Evolutionary conservation across 2,888 invertebrate species (phyloP), one percentile per base, ranked within the genome.

Genomic region (Sabatieria punctata): DNA sequence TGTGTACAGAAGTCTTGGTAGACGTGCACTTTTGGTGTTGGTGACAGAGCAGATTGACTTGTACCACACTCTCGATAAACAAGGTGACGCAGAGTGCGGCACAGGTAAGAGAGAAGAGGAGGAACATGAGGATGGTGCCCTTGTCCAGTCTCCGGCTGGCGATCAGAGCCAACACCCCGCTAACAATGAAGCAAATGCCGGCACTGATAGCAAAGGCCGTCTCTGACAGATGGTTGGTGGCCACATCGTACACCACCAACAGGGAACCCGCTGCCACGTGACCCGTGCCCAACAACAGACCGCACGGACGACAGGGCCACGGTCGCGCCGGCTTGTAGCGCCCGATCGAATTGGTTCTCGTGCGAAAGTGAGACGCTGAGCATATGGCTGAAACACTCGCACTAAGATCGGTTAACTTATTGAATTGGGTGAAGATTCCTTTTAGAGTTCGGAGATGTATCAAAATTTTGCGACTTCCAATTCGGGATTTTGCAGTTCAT

Each of bases 201-300:
- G 47, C 42, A 4, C 22, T 38, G 19, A 43, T 47, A 2, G 47
- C 47, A 23, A 47, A 42, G 4, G 30, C 37, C 2, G 56, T 51
- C 36, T 52, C 46, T 15, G 54, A 48, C 2, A 52, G 45, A 21
- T 39, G 19, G 37, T 57, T 56, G 21, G 54, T 55, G 13, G 51
- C 44, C 21, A 56, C 50, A 38, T 56, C 56, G 33, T 52, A 52
- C 2, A 50, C 45, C 19, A 55, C 15, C 23, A 56, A 41, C 4
- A 24, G 15, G 4, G 45, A 11, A n/a, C 52, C 54, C 13, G 44
- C 23, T 18, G 48, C 1, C 4, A 52, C 25, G 41, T 55, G 55
- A 19, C 40, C 39, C 19, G 49, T 38, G 36, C 43, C 43, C 4
- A 43, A 15, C 15, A 43, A 13, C 22, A 43, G 24, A 15, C 36